These are phyloP conservation scores for Germaria angustata DNA, from an alignment of 2,888 invertebrate genomes.

Conservation along the genomic window DNA sequence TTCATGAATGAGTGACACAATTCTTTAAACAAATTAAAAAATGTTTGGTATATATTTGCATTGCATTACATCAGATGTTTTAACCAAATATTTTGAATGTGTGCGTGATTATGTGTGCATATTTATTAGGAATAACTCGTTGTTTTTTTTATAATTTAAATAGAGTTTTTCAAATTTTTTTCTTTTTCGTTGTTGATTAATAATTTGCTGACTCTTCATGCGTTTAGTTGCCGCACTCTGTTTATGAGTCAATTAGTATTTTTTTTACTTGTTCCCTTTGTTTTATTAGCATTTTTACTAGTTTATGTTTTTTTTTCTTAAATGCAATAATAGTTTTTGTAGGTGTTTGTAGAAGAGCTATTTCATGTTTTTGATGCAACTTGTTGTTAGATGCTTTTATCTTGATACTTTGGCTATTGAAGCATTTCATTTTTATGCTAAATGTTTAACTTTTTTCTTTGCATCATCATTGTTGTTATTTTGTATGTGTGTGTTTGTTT, in stretches of 20 bases:
- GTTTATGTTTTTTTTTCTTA: neutral
- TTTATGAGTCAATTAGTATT: slow-evolving; percentile 40
- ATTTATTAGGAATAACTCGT: neutral
- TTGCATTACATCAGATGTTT: slow-evolving; percentile 33
- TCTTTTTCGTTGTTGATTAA: slow-evolving; percentile 30
- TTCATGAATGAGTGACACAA: slow-evolving; percentile 44
- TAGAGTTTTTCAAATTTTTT: slow-evolving; percentile 1
- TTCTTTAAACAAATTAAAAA: slow-evolving; percentile 20
- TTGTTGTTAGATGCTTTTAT: slow-evolving; percentile 52
- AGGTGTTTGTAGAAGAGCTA: neutral
- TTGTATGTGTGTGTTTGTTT: neutral
- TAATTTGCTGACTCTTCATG: slow-evolving; percentile 52
- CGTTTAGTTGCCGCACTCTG: slow-evolving; percentile 44
- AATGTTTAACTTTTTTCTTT: slow-evolving; percentile 16
- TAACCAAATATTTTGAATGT: slow-evolving; percentile 7
- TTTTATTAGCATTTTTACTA: slow-evolving; percentile 28
- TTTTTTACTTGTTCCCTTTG: slow-evolving; percentile 38
- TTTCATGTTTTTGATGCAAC: slow-evolving; percentile 59
- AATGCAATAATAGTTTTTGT: slow-evolving; percentile 11
- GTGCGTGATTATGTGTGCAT: neutral
- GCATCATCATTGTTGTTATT: neutral
- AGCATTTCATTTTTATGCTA: slow-evolving; percentile 46
- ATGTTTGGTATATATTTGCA: slow-evolving; percentile 10
- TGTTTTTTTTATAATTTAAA: slow-evolving; percentile 2
- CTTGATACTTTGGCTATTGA: slow-evolving; percentile 58